Base-by-base conservation (phyloP, 1,140 invertebrate species). In the Formica selysi region DNA sequence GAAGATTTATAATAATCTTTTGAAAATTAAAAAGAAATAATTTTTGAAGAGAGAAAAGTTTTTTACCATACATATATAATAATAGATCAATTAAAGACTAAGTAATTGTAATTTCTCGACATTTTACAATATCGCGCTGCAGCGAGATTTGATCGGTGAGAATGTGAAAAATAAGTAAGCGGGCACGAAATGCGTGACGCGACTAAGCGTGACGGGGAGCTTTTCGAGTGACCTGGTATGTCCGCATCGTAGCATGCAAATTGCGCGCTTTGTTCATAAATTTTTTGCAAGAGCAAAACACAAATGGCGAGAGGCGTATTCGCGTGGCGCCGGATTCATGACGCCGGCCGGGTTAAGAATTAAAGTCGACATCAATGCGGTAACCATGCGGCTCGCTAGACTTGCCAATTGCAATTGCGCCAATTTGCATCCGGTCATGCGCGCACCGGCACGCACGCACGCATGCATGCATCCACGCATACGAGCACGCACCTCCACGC, bases 361-460 rank as follows among this genome's bases (percentile, higher is more conserved):
- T 89, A 89, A 76, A 89, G 87, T 64, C 36, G 44, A 11, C 48
- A 64, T 59, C 78, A 76, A 48, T 61, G 68, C 36, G 38, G 70
- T 59, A 57, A 51, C 48, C 48, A 38, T 32, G 36, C 26, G 44
- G 38, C 54, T 86, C 62, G 61, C 78, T 89, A 86, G 29, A 54
- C 48, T 76, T 80, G 62, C 68, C 74, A 62, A 71, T 38, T 64
- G 57, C 57, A 36, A 73, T 54, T 16, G 61, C 32, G 41, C 26
- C 65, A 81, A 89, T 89, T 89, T 73, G 65, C 70, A 44, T 70
- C 67, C 48, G 36, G 59, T 68, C 51, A 22, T 57, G 67, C 62
- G 70, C 36, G 36, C 74, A 76, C 32, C 61, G 29, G 51, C 3
- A 11, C n/a, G 22, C 38, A 3, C 44, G n/a, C 38, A 29, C 38